These are phyloP conservation scores for Chaetops frenatus DNA, from an alignment of 2,113 vertebrate species.

Conservation along the genomic window DNA sequence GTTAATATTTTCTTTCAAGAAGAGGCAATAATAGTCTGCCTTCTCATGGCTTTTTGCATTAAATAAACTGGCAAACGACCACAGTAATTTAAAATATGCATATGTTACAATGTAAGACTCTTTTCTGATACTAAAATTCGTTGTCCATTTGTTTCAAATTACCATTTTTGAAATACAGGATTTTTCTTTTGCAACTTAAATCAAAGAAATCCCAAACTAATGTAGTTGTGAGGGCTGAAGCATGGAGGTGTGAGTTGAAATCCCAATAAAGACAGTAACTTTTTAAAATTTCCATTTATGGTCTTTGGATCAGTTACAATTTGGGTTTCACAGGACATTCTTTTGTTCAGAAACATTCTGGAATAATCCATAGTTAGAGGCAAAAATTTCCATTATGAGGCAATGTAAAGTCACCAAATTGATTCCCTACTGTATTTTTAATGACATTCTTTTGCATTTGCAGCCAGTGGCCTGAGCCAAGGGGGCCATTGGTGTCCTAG, in stretches of 20 bases:
- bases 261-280: not conserved
- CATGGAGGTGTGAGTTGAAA: not conserved
- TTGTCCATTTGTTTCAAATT: not conserved
- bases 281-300: not conserved
- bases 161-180: not conserved
- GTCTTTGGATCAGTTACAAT: not conserved
- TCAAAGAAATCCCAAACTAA: not conserved
- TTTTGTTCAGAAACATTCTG: not conserved
- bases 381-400: not conserved
- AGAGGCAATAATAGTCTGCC: not conserved
- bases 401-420: not conserved
- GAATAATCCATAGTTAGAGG: not conserved
- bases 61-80: not conserved
- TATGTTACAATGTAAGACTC: not conserved
- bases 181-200: not conserved
- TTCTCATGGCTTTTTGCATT: not conserved
- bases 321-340: not conserved
- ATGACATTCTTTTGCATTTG: not conserved
- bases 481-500: not conserved
- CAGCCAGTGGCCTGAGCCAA: not conserved
- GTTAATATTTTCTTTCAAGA: not conserved
- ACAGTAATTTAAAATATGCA: not conserved
- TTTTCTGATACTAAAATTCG: not conserved
- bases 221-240: not conserved
- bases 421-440: constrained; percentile 46